Evolutionary conservation across 2,797 vertebrate genomes (phyloP).

Genomic region (Hippopotamyrus pictus): DNA sequence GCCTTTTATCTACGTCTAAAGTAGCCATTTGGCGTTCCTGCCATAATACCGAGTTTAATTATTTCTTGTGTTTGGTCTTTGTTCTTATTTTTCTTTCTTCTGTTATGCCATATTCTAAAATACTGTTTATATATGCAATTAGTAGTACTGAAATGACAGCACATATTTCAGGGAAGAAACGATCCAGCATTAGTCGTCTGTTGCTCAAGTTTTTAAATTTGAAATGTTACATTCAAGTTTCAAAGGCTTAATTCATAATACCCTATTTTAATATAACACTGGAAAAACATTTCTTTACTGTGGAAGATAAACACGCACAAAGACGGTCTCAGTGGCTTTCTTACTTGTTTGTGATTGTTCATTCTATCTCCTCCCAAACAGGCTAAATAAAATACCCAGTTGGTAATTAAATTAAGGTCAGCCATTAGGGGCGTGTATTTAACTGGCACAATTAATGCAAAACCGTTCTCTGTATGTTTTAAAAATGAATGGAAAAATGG

Average conservation of each 20-base stretch:
- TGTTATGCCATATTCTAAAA: neutral
- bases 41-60: neutral
- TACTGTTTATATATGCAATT: neutral
- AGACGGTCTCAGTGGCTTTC: neutral
- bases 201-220: conserved; percentile 7
- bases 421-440: neutral
- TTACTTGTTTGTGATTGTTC: neutral
- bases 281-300: neutral
- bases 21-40: neutral
- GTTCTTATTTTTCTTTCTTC: neutral
- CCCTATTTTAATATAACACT: neutral
- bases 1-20: neutral
- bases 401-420: conserved; percentile 5
- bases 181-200: neutral
- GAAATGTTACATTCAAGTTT: neutral
- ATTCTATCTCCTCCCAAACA: neutral
- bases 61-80: neutral
- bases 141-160: neutral
- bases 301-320: neutral
- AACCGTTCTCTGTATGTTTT: neutral
- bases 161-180: neutral
- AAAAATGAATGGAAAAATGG: neutral
- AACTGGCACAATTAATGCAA: conserved; percentile 11
- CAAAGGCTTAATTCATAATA: neutral
- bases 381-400: neutral